phyloP scores from a whole-genome alignment of 2,113 vertebrate species.

The Osmerus eperlanus region DNA sequence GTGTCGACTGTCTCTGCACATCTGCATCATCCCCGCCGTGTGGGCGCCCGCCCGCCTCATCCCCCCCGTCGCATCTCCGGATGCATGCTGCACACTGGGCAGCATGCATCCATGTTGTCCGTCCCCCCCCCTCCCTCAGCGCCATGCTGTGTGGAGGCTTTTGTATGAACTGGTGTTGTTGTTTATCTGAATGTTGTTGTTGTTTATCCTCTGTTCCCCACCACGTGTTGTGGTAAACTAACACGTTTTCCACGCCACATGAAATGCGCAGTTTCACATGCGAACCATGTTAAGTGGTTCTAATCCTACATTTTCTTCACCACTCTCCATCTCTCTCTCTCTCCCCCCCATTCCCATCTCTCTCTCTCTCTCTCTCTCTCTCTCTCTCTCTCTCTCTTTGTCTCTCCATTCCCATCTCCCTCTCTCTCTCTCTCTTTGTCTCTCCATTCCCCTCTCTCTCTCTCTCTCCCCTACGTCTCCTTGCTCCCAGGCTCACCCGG shows the following conservation, averaged over 20 bases:
- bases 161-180: neutral
- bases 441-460: neutral
- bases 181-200: neutral
- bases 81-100: too few species aligned
- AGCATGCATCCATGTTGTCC: too few species aligned
- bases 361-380: too few species aligned
- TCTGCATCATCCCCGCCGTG: slow-evolving; percentile 49
- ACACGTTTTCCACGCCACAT: neutral
- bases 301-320: neutral
- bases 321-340: neutral
- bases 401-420: too few species aligned
- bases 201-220: too few species aligned
- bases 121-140: neutral
- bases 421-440: too few species aligned
- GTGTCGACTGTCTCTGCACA: slow-evolving; percentile 40
- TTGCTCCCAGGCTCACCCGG: slow-evolving; percentile 82
- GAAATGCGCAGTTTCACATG: neutral
- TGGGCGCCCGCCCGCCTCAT: slow-evolving; percentile 10
- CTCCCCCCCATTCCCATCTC: too few species aligned
- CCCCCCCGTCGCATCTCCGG: too few species aligned
- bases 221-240: too few species aligned
- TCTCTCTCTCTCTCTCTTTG: too few species aligned
- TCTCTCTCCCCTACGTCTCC: neutral
- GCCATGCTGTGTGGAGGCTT: neutral
- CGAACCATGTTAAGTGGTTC: neutral